A percentile compares a stretch with the other conserved stretches of the same genome.
These are phyloP conservation scores for Nomada goodeniana DNA, from an alignment of 2,888 invertebrate species.

Conservation along the genomic window DNA sequence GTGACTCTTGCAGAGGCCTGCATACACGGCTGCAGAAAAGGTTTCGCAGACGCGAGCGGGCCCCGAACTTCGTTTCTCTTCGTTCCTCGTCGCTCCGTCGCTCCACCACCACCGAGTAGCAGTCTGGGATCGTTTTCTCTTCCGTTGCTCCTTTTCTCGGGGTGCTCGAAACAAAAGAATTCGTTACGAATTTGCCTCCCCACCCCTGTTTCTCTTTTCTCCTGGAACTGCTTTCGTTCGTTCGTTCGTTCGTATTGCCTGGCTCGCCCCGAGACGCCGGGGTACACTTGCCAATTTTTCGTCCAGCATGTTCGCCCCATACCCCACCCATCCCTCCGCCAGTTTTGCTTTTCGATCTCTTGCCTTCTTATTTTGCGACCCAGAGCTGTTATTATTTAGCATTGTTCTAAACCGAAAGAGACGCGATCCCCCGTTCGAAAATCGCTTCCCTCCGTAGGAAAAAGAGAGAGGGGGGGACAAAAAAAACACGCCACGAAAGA, in stretches of 20 bases:
- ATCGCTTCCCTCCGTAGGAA: constrained; percentile 2
- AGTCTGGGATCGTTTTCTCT: constrained; percentile 70
- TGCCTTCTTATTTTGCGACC: constrained; percentile 8
- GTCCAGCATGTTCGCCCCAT: constrained; percentile 15
- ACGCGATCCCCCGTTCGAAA: constrained; percentile 5
- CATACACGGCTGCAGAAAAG: constrained; percentile 70
- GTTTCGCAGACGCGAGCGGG: constrained; percentile 68
- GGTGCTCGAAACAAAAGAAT: constrained; percentile 82
- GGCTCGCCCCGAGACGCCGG: constrained; percentile 20
- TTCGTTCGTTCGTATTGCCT: constrained; percentile 60
- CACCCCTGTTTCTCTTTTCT: constrained; percentile 45
- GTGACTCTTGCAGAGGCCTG: constrained; percentile 68
- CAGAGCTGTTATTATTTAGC: constrained; percentile 21
- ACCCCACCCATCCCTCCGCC: neutral
- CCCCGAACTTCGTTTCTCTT: constrained; percentile 54
- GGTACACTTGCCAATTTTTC: constrained; percentile 51
- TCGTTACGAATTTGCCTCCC: constrained; percentile 81
- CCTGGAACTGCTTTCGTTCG: constrained; percentile 55
- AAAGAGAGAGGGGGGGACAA: neutral
- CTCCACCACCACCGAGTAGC: constrained; percentile 65
- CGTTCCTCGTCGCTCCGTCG: constrained; percentile 49
- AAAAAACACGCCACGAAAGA: constrained; percentile 35
- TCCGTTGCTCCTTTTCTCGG: constrained; percentile 77
- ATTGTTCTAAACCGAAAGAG: constrained; percentile 37
- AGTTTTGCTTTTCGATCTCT: neutral